phyloP scores from a whole-genome alignment of 2,888 invertebrate species.

The Pristionchus fissidentatus region DNA sequence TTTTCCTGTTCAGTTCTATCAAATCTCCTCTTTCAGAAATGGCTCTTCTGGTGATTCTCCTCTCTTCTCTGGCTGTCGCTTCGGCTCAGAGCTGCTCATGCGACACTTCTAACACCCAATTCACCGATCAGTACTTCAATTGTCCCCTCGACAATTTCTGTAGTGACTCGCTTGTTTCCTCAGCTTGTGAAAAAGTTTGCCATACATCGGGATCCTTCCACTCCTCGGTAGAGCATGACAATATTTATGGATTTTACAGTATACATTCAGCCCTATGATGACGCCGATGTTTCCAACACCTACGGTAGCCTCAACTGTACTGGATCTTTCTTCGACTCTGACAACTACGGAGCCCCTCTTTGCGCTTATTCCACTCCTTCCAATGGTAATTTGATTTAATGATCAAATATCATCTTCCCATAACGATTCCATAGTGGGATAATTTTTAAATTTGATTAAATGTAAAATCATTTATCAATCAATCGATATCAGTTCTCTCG shows the following conservation, averaged over 20 bases:
- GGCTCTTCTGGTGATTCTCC: neutral
- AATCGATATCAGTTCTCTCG: neutral
- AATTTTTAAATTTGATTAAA: neutral
- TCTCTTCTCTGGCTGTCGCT: neutral
- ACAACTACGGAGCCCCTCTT: neutral
- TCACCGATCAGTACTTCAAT: neutral
- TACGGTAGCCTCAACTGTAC: neutral
- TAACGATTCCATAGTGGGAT: too few relatives aligned
- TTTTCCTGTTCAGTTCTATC: neutral
- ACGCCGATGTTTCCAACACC: neutral
- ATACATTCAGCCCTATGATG: neutral
- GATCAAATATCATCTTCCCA: too few relatives aligned
- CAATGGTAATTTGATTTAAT: too few relatives aligned
- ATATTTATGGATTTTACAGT: neutral
- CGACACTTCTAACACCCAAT: neutral
- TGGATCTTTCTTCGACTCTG: neutral
- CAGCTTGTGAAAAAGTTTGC: neutral
- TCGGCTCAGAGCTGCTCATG: neutral
- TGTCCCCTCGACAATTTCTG: slow-evolving; percentile 3
- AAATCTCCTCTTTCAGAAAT: neutral
- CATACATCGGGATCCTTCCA: neutral
- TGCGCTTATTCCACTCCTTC: neutral
- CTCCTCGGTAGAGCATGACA: neutral
- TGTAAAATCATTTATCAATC: neutral
- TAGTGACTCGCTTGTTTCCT: neutral